These are phyloP conservation scores for Xestobium rufovillosum DNA, from an alignment of 2,888 invertebrate genomes.

Conservation along the genomic window DNA sequence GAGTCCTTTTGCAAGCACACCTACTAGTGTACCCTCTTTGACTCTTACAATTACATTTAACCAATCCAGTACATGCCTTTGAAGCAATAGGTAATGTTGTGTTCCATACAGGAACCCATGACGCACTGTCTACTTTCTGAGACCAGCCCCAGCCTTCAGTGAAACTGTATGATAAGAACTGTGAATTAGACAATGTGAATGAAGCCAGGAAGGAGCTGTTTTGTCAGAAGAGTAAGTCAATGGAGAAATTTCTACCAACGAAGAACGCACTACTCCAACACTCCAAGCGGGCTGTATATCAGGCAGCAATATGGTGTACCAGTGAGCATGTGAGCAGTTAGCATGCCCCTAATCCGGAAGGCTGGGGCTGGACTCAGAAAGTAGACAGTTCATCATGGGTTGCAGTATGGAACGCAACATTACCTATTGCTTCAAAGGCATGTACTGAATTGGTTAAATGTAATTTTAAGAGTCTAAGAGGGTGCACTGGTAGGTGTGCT, in stretches of 20 bases:
- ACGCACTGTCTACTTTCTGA: too few relatives aligned
- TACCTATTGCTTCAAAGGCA: constrained; percentile 1
- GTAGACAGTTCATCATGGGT: too few relatives aligned
- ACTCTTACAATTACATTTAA: too few relatives aligned
- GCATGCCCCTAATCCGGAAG: constrained; percentile 2
- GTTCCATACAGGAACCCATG: too few relatives aligned
- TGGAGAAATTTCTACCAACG: constrained; percentile 2
- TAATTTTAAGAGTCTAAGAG: too few relatives aligned
- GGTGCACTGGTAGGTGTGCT: too few relatives aligned
- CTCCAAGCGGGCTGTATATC: constrained; percentile 4
- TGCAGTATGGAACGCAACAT: too few relatives aligned
- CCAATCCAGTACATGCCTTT: constrained; percentile 2
- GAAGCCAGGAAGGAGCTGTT: constrained; percentile 2
- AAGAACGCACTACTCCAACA: constrained; percentile 3
- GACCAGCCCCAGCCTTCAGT: too few relatives aligned
- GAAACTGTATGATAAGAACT: constrained; percentile 2
- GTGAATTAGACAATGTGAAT: constrained; percentile 2
- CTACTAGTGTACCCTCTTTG: too few relatives aligned
- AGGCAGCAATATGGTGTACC: not conserved
- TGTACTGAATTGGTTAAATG: too few relatives aligned
- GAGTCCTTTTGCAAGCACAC: too few relatives aligned
- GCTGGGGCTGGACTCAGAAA: too few relatives aligned
- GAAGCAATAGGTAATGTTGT: not conserved
- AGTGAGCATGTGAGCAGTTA: not conserved
- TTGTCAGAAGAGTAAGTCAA: constrained; percentile 3